Evolutionary conservation across 2,113 vertebrate genomes (phyloP), one percentile per base, ranked within the genome.

Genomic region (Cranoglanis bouderius): DNA sequence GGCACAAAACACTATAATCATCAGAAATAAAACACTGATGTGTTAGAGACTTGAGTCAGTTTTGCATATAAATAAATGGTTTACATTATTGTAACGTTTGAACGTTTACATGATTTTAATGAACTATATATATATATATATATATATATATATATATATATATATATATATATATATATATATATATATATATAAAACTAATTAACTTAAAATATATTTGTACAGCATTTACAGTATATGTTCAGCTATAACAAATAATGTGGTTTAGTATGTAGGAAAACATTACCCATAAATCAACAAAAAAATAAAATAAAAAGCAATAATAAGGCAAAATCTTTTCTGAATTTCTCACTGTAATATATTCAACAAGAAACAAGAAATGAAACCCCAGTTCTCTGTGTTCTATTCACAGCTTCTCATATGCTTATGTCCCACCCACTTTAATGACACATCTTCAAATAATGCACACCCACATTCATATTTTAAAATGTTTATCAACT

Each of bases 401-500:
- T 19, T 80, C 49, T 21, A 19, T 55, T 80, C 46, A 53, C 77
- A 38, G 18, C 21, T 35, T 35, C 59, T 49, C 57, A 78, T 19
- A 6, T 6, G 16, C 21, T 72, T 8, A 40, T 40, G 51, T 77
- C 38, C 80, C 72, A 70, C 75, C 51, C 49, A 63, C 43, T 46
- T 55, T 75, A 81, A 85, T 90, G 87, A n/a, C 61, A 70, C 29
- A 40, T 61, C 67, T 61, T 81, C n/a, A 63, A 32, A 61, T 84
- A 80, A 82, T 16, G 24, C 61, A 85, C 63, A 84, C 61, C 84
- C 82, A 57, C 80, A 82, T 80, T 72, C 82, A 88, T 80, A 72
- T 87, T 88, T 87, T 80, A 70, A 74, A 84, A 57, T 55, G 61
- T 72, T 77, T 88, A 67, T 86, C 80, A 57, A 59, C 67, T 84